A percentile compares a stretch with the other conserved stretches of the same genome.
Conservation (phyloP, 2,888 invertebrate genomes). For the Drosophila quasianomalipes region DNA sequence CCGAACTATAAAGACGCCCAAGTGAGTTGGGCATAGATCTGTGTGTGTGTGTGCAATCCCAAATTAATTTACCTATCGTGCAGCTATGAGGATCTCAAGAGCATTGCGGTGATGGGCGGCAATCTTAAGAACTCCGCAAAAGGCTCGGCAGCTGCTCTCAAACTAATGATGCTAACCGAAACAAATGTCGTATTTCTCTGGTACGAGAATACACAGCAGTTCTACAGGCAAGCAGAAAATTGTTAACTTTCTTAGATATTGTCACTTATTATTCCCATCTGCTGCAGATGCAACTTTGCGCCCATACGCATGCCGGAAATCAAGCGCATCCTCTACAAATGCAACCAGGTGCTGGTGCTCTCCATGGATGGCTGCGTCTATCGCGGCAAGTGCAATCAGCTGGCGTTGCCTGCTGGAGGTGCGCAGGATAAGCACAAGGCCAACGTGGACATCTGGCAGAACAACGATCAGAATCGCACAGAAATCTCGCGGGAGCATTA, state of each 20-base stretch:
- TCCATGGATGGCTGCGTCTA: conserved; percentile 83
- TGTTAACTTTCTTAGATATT: not conserved
- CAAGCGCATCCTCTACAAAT: conserved; percentile 81
- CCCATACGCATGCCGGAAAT: conserved; percentile 79
- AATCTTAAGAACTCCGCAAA: conserved; percentile 73
- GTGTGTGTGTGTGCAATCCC: not conserved
- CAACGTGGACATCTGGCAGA: conserved; percentile 74
- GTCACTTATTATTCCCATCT: too few relatives aligned
- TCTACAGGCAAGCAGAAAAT: conserved; percentile 74
- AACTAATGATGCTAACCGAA: conserved; percentile 81
- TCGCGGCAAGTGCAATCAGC: conserved; percentile 83
- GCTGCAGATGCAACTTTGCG: conserved; percentile 79
- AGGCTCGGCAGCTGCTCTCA: conserved; percentile 78
- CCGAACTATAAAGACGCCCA: conserved; percentile 80
- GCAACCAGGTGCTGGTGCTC: conserved; percentile 82
- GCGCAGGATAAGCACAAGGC: conserved; percentile 36
- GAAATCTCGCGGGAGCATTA: conserved; percentile 88
- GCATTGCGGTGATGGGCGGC: conserved; percentile 80
- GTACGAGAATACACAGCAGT: conserved; percentile 84
- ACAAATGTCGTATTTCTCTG: conserved; percentile 84
- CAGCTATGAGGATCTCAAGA: conserved; percentile 82
- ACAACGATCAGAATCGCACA: conserved; percentile 75
- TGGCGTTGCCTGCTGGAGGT: conserved; percentile 82
- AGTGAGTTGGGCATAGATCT: conserved; percentile 63
- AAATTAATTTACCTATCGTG: not conserved